phyloP scores from a whole-genome alignment of 2,888 invertebrate genomes.

The Ametastegia equiseti region DNA sequence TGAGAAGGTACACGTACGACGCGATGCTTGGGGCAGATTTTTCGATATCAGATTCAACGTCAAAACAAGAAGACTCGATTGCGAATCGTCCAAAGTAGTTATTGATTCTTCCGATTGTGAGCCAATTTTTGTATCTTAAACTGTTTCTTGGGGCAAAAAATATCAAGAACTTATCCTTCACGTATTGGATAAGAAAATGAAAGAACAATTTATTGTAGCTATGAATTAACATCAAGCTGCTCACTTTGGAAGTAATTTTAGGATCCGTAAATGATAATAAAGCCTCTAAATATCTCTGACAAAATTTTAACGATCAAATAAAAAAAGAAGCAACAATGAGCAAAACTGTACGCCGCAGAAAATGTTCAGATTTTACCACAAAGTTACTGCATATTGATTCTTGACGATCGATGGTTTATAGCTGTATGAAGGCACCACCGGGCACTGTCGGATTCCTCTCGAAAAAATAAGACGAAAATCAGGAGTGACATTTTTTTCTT shows the following conservation, averaged over 20 bases:
- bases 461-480: no score
- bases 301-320: neutral
- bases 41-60: neutral
- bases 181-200: neutral
- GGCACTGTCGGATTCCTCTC: no score
- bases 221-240: neutral
- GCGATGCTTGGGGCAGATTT: no score
- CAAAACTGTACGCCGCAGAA: neutral
- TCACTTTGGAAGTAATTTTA: neutral
- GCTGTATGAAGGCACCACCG: no score
- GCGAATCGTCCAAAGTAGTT: neutral
- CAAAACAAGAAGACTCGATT: no score
- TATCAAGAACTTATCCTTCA: neutral
- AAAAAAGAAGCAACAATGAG: neutral
- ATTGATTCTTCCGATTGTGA: neutral
- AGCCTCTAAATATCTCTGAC: no score
- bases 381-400: neutral
- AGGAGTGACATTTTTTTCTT: no score
- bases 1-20: neutral
- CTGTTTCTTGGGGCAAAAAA: neutral
- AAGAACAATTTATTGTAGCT: no score
- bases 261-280: neutral
- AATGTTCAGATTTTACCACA: neutral
- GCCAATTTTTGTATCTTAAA: no score
- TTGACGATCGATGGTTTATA: no score